Conservation (phyloP, 2,888 invertebrate genomes). For the Psococerastis gibbosa region DNA sequence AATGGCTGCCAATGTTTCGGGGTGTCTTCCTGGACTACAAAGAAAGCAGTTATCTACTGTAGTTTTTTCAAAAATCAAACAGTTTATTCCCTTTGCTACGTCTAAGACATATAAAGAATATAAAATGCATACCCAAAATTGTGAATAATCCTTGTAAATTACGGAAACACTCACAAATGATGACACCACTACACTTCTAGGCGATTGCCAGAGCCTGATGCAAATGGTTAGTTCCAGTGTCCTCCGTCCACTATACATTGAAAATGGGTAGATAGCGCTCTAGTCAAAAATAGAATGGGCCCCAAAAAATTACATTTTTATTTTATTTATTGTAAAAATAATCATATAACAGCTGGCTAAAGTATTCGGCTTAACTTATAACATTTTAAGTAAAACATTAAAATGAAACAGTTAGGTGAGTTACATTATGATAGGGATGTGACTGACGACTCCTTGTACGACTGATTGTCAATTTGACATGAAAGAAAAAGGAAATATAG, state of each 20-base stretch:
- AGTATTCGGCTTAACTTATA: too few relatives aligned
- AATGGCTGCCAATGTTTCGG: constrained; percentile 8
- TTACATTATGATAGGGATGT: too few relatives aligned
- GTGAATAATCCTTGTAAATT: not conserved
- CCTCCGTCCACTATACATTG: not conserved
- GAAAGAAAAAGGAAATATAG: not conserved
- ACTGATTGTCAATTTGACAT: not conserved
- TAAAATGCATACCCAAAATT: not conserved
- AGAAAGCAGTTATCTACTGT: too few relatives aligned
- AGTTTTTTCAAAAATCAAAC: too few relatives aligned
- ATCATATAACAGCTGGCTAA: not conserved
- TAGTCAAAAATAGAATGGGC: not conserved
- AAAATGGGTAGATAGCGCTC: not conserved
- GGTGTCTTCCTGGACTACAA: constrained; percentile 9
- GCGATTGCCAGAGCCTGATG: constrained; percentile 7
- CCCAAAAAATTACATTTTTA: not conserved
- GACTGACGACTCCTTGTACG: too few relatives aligned
- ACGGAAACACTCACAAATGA: constrained; percentile 9
- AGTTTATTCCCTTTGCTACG: too few relatives aligned
- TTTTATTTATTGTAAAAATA: not conserved
- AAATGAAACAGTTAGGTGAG: constrained; percentile 8
- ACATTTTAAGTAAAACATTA: not conserved
- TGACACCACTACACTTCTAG: constrained; percentile 7
- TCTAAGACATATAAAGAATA: too few relatives aligned
- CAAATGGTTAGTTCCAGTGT: constrained; percentile 8